phyloP scores from a whole-genome alignment of 2,797 vertebrate genomes.

The Cercopithecus diana region DNA sequence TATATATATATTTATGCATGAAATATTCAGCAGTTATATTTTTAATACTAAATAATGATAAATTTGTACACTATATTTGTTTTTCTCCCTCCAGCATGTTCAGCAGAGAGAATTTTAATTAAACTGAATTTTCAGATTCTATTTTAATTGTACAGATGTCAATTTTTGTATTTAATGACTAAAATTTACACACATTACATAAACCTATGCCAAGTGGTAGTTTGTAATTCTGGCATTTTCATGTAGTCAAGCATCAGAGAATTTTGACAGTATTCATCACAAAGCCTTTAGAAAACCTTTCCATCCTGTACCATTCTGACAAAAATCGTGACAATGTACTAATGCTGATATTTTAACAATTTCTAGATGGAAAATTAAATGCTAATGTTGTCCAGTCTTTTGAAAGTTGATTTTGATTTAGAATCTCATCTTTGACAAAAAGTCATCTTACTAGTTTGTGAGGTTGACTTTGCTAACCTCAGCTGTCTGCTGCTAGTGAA shows the following conservation, averaged over 20 bases:
- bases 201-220: constrained; percentile 68
- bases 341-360: not conserved
- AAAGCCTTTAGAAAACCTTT: constrained; percentile 40
- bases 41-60: not conserved
- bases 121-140: constrained; percentile 43
- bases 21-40: not conserved
- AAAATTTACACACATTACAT: constrained; percentile 71
- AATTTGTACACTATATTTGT: not conserved
- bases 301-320: not conserved
- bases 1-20: not conserved
- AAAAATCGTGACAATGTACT: constrained; percentile 33
- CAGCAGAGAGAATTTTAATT: not conserved
- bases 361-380: constrained; percentile 3
- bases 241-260: not conserved
- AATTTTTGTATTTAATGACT: constrained; percentile 72
- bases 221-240: constrained; percentile 73
- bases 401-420: not conserved
- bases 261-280: constrained; percentile 64
- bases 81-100: not conserved
- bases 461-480: not conserved
- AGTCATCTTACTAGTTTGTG: not conserved
- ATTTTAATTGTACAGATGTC: constrained; percentile 66
- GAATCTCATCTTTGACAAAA: constrained; percentile 10
- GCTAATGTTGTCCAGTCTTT: constrained; percentile 35
- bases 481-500: not conserved